These are phyloP conservation scores for Marasmarcha lunaedactyla DNA, from an alignment of 2,888 invertebrate genomes.

Conservation along the genomic window DNA sequence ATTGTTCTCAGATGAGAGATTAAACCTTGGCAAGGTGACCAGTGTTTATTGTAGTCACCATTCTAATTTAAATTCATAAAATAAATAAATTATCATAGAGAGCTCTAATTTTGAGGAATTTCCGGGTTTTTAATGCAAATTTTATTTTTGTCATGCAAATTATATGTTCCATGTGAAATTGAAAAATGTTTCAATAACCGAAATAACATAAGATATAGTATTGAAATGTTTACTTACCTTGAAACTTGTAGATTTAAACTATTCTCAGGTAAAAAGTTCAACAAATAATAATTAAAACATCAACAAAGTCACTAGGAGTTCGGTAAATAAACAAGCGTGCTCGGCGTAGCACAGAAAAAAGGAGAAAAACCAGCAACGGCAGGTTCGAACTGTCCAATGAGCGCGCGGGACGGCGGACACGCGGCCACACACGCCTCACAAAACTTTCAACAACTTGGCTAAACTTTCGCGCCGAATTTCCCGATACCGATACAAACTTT, in stretches of 20 bases:
- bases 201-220: too few relatives aligned
- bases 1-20: constrained; percentile 31
- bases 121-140: too few relatives aligned
- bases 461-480: constrained; percentile 46
- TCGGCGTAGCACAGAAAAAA: constrained; percentile 17
- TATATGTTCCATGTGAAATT: too few relatives aligned
- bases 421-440: constrained; percentile 56
- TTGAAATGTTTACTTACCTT: background rate
- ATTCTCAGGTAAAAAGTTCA: constrained; percentile 22
- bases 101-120: too few relatives aligned
- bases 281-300: constrained; percentile 50
- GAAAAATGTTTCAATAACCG: too few relatives aligned
- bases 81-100: too few relatives aligned
- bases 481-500: constrained; percentile 30
- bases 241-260: background rate
- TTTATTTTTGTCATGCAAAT: too few relatives aligned
- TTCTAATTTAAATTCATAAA: background rate
- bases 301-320: constrained; percentile 52
- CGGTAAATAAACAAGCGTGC: constrained; percentile 28
- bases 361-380: constrained; percentile 24
- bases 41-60: constrained; percentile 1
- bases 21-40: constrained; percentile 8
- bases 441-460: constrained; percentile 33
- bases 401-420: constrained; percentile 24
- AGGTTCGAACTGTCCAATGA: constrained; percentile 15